Evolutionary conservation across 2,888 invertebrate species (phyloP), one percentile per base, ranked within the genome.

Genomic region (Mesorhabditis spiculigera): DNA sequence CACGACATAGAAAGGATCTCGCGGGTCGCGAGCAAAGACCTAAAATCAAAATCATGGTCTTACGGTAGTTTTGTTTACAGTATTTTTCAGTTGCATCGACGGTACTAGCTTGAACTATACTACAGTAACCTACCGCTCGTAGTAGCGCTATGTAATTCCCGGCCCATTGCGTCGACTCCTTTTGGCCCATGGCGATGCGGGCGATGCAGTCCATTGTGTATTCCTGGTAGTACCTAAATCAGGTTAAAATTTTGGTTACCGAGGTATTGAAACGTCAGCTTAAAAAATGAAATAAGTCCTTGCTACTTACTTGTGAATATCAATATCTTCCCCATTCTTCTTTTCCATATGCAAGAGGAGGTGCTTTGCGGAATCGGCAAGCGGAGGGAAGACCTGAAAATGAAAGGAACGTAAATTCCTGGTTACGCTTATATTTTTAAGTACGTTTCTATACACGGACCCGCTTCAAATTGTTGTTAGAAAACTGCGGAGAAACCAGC

Each of bases 201-300:
- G 87, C 86, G 68, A 89, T 89, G 3, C 88, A 87, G 72, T 89
- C 88, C 73, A 89, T 86, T 1, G 89, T 88, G 42, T 89, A 82
- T 4, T 88, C 86, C 79, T 89, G 88, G 72, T 87, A 87, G 71
- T 74, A 76, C 43, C 72, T 73, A 16, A 45, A 28, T 28, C 28
- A 1, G 3, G 28, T 28, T 28, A 28, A 28, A 28, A 28, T 28
- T n/a, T n/a, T n/a, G n/a, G n/a, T n/a, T n/a, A n/a, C n/a, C n/a
- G n/a, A n/a, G n/a, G n/a, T n/a, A n/a, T n/a, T n/a, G n/a, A n/a
- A n/a, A n/a, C n/a, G n/a, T n/a, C n/a, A n/a, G n/a, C n/a, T n/a
- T n/a, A n/a, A n/a, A n/a, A n/a, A n/a, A n/a, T n/a, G n/a, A n/a
- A n/a, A n/a, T n/a, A n/a, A n/a, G n/a, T n/a, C n/a, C 13, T n/a